A percentile compares a stretch with the other conserved stretches of the same genome.
Evolutionary conservation across 1,140 invertebrate genomes (phyloP).

Genomic region (Hyphantria cunea): DNA sequence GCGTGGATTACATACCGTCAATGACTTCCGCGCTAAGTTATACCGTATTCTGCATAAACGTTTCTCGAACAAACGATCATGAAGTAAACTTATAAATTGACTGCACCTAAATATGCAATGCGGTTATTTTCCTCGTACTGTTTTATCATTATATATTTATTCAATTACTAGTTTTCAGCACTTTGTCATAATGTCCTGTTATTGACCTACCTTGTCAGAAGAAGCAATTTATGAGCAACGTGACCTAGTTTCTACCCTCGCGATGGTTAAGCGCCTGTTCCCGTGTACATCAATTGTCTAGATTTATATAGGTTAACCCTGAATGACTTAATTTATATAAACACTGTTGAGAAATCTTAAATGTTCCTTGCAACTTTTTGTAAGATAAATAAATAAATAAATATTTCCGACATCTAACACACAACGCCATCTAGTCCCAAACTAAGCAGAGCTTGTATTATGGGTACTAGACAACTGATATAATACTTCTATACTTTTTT

Average conservation of each 20-base stretch:
- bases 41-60: constrained; percentile 21
- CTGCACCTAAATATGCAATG: constrained; percentile 14
- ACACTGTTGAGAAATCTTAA: neutral
- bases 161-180: neutral
- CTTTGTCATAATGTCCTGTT: neutral
- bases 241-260: constrained; percentile 31
- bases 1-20: constrained; percentile 15
- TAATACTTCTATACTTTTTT: too few species aligned
- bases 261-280: constrained; percentile 8
- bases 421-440: too few species aligned
- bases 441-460: too few species aligned
- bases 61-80: constrained; percentile 19
- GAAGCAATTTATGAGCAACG: constrained; percentile 23
- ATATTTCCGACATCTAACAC: too few species aligned
- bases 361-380: too few species aligned
- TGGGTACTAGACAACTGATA: too few species aligned
- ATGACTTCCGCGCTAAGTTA: constrained; percentile 26
- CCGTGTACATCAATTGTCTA: constrained; percentile 18
- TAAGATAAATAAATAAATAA: too few species aligned
- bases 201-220: constrained; percentile 15
- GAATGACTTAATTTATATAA: constrained; percentile 13
- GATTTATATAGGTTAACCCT: constrained; percentile 23
- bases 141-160: constrained; percentile 1
- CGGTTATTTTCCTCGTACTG: constrained; percentile 18
- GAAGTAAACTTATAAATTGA: constrained; percentile 13